Evolutionary conservation across 2,797 vertebrate species (phyloP).

Genomic region (Sebastes minor): DNA sequence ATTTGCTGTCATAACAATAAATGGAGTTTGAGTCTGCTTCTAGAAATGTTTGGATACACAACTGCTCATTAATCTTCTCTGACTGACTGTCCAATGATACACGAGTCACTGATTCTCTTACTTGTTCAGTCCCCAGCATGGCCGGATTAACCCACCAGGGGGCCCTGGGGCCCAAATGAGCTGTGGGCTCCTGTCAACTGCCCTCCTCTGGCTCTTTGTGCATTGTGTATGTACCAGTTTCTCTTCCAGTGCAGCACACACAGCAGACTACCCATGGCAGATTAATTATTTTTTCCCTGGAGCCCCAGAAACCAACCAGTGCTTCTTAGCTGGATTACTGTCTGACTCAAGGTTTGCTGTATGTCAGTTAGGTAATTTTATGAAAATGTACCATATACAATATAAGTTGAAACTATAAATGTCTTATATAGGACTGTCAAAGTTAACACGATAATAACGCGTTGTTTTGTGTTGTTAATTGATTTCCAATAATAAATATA

Average conservation of each 20-base stretch:
- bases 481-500: no score
- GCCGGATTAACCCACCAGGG: not conserved
- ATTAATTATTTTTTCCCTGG: not conserved
- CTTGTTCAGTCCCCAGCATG: slow-evolving; percentile 1
- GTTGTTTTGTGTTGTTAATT: no score
- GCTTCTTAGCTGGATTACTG: not conserved
- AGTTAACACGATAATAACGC: no score
- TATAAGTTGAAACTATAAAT: no score
- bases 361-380: not conserved
- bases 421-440: no score
- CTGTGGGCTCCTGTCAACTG: not conserved
- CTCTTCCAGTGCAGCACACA: not conserved
- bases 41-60: not conserved
- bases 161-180: not conserved
- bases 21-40: not conserved
- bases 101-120: not conserved
- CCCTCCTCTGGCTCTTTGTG: not conserved
- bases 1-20: not conserved
- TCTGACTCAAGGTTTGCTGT: not conserved
- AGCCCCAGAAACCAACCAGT: not conserved
- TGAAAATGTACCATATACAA: no score
- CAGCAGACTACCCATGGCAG: not conserved
- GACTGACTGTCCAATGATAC: not conserved
- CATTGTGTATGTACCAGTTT: not conserved
- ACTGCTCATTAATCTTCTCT: not conserved